A percentile compares a stretch with the other conserved stretches of the same genome.
These are phyloP conservation scores for Eupithecia vulgata DNA, from an alignment of 2,888 invertebrate genomes.

Conservation along the genomic window DNA sequence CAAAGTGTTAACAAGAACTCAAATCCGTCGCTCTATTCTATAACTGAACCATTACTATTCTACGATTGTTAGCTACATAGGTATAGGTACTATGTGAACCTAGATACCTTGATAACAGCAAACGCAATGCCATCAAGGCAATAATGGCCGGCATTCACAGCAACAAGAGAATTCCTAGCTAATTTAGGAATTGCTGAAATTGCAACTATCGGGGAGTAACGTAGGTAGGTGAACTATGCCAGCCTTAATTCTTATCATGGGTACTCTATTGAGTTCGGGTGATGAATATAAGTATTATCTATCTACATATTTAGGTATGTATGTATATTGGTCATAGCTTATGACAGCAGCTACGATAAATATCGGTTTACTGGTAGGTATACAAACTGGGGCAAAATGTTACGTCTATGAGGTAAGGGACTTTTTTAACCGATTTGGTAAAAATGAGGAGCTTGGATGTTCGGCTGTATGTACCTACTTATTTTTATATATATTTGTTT, in stretches of 20 bases:
- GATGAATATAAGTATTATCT: too few relatives aligned
- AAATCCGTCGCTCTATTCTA: background rate
- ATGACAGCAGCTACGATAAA: too few relatives aligned
- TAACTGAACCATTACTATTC: background rate
- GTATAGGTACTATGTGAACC: background rate
- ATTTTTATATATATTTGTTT: too few relatives aligned
- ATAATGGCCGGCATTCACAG: constrained; percentile 22
- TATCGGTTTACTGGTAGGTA: too few relatives aligned
- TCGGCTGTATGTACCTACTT: too few relatives aligned
- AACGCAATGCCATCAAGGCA: constrained; percentile 16
- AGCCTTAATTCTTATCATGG: background rate
- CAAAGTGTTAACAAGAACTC: too few relatives aligned
- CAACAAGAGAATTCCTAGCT: constrained; percentile 19
- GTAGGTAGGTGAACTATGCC: background rate
- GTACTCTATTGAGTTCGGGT: background rate
- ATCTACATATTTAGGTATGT: too few relatives aligned
- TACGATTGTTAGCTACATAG: background rate
- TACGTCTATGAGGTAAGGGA: too few relatives aligned
- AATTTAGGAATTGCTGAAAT: constrained; percentile 11
- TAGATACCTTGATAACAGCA: constrained; percentile 18
- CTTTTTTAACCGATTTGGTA: too few relatives aligned
- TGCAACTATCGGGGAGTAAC: background rate
- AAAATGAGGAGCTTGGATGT: too few relatives aligned
- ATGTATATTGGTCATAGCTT: too few relatives aligned
- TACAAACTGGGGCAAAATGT: too few relatives aligned